Evolutionary conservation across 2,797 vertebrate genomes (phyloP).

Genomic region (Centropyge bicolor): DNA sequence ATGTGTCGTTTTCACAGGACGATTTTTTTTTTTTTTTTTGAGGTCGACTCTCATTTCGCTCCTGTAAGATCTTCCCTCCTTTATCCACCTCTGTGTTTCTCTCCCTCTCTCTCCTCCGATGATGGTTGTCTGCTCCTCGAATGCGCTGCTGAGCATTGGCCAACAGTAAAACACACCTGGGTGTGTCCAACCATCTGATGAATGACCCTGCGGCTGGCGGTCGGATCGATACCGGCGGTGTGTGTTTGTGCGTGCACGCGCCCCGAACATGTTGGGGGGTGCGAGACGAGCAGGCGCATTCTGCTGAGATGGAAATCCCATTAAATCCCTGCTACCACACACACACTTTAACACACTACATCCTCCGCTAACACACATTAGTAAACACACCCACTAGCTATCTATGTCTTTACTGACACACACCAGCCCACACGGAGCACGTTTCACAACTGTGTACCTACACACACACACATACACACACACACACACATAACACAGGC

Average conservation of each 20-base stretch:
- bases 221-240: conserved; percentile 75
- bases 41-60: conserved; percentile 8
- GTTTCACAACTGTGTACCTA: conserved; percentile 52
- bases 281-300: conserved; percentile 75
- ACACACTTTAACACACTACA: conserved; percentile 52
- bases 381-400: conserved; percentile 63
- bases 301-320: conserved; percentile 88
- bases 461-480: conserved; percentile 28
- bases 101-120: conserved; percentile 35
- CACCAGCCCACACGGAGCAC: conserved; percentile 60
- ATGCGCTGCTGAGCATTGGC: conserved; percentile 81
- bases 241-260: conserved; percentile 56
- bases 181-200: conserved; percentile 84
- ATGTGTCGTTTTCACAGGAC: background rate
- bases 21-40: background rate
- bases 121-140: conserved; percentile 77
- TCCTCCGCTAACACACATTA: conserved; percentile 67
- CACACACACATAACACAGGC: background rate
- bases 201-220: conserved; percentile 81
- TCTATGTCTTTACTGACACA: conserved; percentile 75
- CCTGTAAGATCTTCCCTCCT: conserved; percentile 25
- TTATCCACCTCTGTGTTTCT: conserved; percentile 28
- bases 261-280: conserved; percentile 47
- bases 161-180: conserved; percentile 86
- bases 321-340: conserved; percentile 77